Percentiles rank a stretch among this genome's conserved stretches.
Conservation (phyloP, 35 echinoderm and acorn worm species). For the Ophiothrix spiculata region DNA sequence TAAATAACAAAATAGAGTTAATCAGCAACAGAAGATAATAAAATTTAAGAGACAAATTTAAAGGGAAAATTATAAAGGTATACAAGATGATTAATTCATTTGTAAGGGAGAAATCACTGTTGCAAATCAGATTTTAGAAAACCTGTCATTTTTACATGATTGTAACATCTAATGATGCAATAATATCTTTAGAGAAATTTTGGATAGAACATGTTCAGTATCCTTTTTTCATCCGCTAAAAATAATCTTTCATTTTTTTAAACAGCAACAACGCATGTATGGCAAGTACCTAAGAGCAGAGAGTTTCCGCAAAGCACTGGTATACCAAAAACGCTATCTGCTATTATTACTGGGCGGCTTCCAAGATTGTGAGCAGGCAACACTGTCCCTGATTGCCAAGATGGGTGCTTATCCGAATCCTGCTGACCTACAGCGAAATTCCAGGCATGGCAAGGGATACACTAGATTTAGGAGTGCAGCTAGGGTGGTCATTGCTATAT, state of each 20-base stretch:
- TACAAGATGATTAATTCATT: too few species aligned
- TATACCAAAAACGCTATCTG: conserved; percentile 98
- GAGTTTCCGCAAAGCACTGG: conserved; percentile 96
- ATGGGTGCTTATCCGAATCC: conserved; percentile 94
- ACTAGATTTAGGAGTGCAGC: conserved; percentile 89
- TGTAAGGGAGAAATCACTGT: too few species aligned
- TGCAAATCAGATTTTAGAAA: too few species aligned
- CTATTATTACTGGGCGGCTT: conserved; percentile 90
- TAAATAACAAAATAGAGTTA: too few species aligned
- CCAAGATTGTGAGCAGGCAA: conserved; percentile 94
- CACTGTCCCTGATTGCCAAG: conserved; percentile 87
- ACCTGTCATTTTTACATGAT: too few species aligned
- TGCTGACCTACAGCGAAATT: conserved; percentile 48
- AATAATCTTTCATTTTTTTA: not conserved
- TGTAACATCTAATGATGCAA: too few species aligned
- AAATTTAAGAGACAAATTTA: too few species aligned
- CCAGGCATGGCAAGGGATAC: conserved; percentile 68
- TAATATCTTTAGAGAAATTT: too few species aligned
- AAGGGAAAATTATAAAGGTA: too few species aligned
- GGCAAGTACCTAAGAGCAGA: conserved; percentile 96
- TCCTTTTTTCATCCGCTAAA: too few species aligned
- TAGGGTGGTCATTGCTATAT: conserved; percentile 84
- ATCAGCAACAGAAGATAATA: too few species aligned
- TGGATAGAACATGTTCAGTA: too few species aligned
- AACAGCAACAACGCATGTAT: conserved; percentile 82